Conservation (phyloP, 2,888 invertebrate genomes). For the Melangyna quadrimaculata region DNA sequence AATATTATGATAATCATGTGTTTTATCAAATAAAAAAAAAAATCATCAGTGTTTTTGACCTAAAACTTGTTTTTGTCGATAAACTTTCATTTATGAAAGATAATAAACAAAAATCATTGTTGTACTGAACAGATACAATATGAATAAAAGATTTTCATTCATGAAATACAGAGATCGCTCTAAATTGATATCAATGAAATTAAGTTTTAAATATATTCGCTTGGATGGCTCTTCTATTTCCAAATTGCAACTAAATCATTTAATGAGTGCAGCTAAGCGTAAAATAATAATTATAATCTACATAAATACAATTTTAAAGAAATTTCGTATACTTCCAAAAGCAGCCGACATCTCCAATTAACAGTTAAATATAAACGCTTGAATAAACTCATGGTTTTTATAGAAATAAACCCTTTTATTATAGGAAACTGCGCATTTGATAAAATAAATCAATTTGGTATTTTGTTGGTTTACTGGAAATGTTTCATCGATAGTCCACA, state of each 20-base stretch:
- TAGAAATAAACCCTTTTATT: neutral
- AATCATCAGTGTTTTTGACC: neutral
- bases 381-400: neutral
- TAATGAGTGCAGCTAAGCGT: slow-evolving; percentile 17
- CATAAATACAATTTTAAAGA: neutral
- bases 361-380: neutral
- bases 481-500: no score
- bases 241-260: neutral
- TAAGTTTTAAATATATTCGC: neutral
- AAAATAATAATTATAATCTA: slow-evolving; percentile 11
- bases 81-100: neutral
- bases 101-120: neutral
- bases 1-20: neutral
- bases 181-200: neutral
- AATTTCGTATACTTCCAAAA: slow-evolving; percentile 2
- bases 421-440: neutral
- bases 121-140: no score
- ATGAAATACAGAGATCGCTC: neutral
- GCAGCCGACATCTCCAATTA: neutral
- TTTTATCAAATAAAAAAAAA: neutral
- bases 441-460: neutral
- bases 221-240: neutral
- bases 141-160: neutral
- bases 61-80: neutral
- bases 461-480: no score